Conservation (phyloP, 1,140 invertebrate species). For the Papilio aristodemus region DNA sequence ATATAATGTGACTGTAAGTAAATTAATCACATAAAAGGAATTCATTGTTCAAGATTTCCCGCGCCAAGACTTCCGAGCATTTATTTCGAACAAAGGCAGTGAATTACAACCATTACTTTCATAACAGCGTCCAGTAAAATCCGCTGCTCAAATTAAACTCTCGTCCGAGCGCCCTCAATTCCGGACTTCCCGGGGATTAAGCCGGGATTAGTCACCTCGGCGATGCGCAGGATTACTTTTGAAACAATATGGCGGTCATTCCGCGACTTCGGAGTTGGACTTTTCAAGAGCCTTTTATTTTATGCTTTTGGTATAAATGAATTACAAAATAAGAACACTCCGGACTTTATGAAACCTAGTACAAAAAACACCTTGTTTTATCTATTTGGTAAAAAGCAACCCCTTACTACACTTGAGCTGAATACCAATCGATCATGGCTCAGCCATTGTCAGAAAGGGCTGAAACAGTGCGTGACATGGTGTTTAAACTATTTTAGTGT, state of each 20-base stretch:
- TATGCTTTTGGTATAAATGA: conserved; percentile 29
- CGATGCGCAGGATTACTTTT: conserved; percentile 48
- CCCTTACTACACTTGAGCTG: too few species aligned
- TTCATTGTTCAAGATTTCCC: conserved; percentile 10
- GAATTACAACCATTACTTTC: conserved; percentile 41
- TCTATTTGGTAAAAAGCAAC: not conserved
- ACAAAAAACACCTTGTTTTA: not conserved
- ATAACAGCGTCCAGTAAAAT: conserved; percentile 46
- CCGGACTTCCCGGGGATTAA: conserved; percentile 51
- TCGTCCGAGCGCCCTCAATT: conserved; percentile 42
- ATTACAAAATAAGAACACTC: not conserved
- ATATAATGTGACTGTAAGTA: not conserved
- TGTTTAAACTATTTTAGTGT: too few species aligned
- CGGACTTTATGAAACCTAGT: conserved; percentile 1
- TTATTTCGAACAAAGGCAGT: conserved; percentile 30
- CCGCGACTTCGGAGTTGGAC: conserved; percentile 40
- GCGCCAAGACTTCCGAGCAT: not conserved
- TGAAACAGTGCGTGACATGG: too few species aligned
- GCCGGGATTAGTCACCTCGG: conserved; percentile 56
- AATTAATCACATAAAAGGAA: not conserved
- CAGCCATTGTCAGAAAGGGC: too few species aligned
- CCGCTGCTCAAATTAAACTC: conserved; percentile 46
- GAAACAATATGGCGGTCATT: conserved; percentile 57
- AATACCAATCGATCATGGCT: too few species aligned
- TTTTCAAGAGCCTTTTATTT: conserved; percentile 36